Conservation (phyloP, 37 sponge, comb jelly and placozoan genomes). For the Amphimedon queenslandica region DNA sequence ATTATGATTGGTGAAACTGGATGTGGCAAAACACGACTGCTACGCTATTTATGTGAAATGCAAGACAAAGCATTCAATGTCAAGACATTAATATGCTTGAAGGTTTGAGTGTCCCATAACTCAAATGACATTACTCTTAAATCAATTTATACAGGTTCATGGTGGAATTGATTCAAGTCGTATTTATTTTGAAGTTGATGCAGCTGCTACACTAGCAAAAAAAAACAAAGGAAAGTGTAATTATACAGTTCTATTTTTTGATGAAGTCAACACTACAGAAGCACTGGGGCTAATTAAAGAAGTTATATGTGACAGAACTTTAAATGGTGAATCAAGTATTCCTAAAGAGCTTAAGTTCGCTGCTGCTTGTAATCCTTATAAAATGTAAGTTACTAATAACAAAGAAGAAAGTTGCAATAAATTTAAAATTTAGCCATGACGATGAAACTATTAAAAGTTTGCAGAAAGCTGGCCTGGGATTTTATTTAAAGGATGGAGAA, state of each 20-base stretch:
- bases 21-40: conserved; percentile 79
- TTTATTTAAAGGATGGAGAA: conserved; percentile 20
- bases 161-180: conserved; percentile 75
- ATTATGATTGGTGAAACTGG: conserved; percentile 91
- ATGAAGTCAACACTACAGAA: conserved; percentile 13
- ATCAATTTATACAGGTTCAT: conserved; percentile 64
- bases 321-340: conserved; percentile 38
- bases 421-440: conserved; percentile 26
- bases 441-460: conserved; percentile 63
- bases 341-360: conserved; percentile 59
- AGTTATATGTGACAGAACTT: conserved; percentile 92
- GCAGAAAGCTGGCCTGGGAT: conserved; percentile 74
- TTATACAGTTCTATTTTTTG: conserved; percentile 35
- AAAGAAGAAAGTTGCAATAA: not conserved
- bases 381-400: conserved; percentile 10
- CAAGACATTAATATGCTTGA: not conserved
- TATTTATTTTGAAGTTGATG: conserved; percentile 33
- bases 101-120: not conserved
- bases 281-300: conserved; percentile 75
- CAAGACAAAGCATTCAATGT: conserved; percentile 4
- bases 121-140: not conserved
- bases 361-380: conserved; percentile 84
- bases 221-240: conserved; percentile 53
- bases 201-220: conserved; percentile 57
- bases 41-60: conserved; percentile 60